These are phyloP conservation scores for Trichonephila clavipes DNA, from an alignment of 1,140 invertebrate genomes.

Conservation along the genomic window DNA sequence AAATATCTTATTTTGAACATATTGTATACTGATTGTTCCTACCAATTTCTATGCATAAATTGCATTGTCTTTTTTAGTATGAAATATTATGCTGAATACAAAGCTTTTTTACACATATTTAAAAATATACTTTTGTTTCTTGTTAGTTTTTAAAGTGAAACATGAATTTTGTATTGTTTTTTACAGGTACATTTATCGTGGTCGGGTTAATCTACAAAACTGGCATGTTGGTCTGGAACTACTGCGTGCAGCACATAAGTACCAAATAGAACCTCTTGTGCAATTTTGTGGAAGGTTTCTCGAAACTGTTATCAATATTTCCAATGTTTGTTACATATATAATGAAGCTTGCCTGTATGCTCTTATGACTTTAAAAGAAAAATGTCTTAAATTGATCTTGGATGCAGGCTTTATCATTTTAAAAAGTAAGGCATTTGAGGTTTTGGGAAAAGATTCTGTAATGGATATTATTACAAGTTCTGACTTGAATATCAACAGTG, in stretches of 20 bases:
- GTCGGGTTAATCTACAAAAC: neutral
- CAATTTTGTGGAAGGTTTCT: slow-evolving; percentile 49
- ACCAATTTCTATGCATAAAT: no score
- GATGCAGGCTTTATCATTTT: slow-evolving; percentile 61
- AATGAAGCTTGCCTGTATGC: slow-evolving; percentile 24
- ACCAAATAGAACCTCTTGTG: slow-evolving; percentile 49
- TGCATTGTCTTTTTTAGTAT: no score
- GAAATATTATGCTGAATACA: no score
- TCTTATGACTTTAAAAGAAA: slow-evolving; percentile 5
- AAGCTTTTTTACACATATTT: no score
- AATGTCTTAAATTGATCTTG: slow-evolving; percentile 19
- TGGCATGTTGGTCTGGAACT: slow-evolving; percentile 55
- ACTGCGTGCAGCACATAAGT: slow-evolving; percentile 51
- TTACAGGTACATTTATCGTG: slow-evolving; percentile 51
- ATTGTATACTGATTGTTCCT: no score
- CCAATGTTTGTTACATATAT: slow-evolving; percentile 53
- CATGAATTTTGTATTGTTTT: neutral
- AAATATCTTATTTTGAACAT: no score
- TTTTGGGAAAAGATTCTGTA: slow-evolving; percentile 41
- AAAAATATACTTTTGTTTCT: no score
- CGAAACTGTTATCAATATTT: slow-evolving; percentile 9
- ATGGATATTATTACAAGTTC: slow-evolving; percentile 50
- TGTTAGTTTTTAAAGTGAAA: no score
- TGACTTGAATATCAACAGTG: slow-evolving; percentile 63
- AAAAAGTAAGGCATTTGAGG: slow-evolving; percentile 45